A percentile compares a stretch with the other conserved stretches of the same genome.
Evolutionary conservation across 2,888 invertebrate genomes (phyloP).

Genomic region (Drosophila quasianomalipes): DNA sequence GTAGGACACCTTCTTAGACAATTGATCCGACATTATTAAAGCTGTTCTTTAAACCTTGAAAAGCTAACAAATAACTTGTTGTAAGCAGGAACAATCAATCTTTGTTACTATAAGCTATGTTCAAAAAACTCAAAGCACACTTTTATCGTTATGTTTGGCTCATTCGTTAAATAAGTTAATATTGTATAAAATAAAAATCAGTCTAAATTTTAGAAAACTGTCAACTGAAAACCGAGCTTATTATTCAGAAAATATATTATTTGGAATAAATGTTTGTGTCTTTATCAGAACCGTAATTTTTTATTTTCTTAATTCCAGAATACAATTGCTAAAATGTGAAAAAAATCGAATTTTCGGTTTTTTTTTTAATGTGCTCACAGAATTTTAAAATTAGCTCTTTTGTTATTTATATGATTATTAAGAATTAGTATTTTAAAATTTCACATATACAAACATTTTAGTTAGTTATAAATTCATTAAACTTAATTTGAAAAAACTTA

Average conservation of each 20-base stretch:
- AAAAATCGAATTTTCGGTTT: not conserved
- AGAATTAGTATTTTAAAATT: not conserved
- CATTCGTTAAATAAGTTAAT: not conserved
- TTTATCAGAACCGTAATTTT: not conserved
- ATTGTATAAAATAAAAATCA: not conserved
- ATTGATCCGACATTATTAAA: not conserved
- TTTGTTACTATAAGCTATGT: not conserved
- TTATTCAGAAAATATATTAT: not conserved
- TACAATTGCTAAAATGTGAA: not conserved
- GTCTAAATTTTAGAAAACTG: not conserved
- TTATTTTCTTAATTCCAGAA: not conserved
- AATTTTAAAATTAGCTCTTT: not conserved
- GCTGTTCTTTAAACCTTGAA: not conserved
- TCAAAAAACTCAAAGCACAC: not conserved
- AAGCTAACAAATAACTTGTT: not conserved
- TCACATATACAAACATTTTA: not conserved
- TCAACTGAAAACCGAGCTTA: not conserved
- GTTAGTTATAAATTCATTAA: not conserved
- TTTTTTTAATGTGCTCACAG: not conserved
- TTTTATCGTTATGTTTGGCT: not conserved
- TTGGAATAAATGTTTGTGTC: no score
- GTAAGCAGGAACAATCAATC: not conserved
- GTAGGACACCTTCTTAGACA: constrained; percentile 19
- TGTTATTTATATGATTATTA: not conserved
- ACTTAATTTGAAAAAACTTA: not conserved